A percentile compares a stretch with the other conserved stretches of the same genome.
Evolutionary conservation across 2,888 invertebrate genomes (phyloP).

Genomic region (Xestoiulus laeticollis): DNA sequence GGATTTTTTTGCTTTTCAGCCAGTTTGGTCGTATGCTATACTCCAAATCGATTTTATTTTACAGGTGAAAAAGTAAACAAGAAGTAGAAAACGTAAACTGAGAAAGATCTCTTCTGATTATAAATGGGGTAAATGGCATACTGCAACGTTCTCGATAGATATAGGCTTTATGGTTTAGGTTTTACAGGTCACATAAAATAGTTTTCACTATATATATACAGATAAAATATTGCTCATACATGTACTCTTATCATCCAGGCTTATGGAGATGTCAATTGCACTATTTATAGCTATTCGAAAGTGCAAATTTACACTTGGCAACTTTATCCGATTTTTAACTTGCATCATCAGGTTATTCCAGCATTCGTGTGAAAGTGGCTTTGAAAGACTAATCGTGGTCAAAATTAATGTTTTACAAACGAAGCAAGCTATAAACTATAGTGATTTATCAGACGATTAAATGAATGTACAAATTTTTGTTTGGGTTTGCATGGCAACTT

Average conservation of each 20-base stretch:
- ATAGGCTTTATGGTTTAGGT: neutral
- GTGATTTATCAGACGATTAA: too few relatives aligned
- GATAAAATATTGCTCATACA: neutral
- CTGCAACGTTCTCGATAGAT: neutral
- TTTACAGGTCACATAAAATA: neutral
- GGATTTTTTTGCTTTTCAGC: neutral
- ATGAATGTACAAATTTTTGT: too few relatives aligned
- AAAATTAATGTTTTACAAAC: too few relatives aligned
- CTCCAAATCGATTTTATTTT: neutral
- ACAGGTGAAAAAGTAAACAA: neutral
- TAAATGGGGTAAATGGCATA: constrained; percentile 13
- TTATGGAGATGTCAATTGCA: neutral
- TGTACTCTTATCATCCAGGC: neutral
- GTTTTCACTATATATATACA: neutral
- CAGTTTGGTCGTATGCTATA: neutral
- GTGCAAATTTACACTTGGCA: neutral
- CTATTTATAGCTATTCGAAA: neutral
- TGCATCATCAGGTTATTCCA: too few relatives aligned
- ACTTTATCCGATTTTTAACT: neutral
- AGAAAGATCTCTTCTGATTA: neutral
- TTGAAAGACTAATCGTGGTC: too few relatives aligned
- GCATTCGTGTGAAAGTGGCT: too few relatives aligned
- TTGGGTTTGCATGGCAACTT: too few relatives aligned
- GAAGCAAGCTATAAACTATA: too few relatives aligned
- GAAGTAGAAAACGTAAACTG: neutral